Percentiles rank a stretch among this genome's conserved stretches.
Conservation (phyloP, 1,140 invertebrate species). For the Pantala flavescens region DNA sequence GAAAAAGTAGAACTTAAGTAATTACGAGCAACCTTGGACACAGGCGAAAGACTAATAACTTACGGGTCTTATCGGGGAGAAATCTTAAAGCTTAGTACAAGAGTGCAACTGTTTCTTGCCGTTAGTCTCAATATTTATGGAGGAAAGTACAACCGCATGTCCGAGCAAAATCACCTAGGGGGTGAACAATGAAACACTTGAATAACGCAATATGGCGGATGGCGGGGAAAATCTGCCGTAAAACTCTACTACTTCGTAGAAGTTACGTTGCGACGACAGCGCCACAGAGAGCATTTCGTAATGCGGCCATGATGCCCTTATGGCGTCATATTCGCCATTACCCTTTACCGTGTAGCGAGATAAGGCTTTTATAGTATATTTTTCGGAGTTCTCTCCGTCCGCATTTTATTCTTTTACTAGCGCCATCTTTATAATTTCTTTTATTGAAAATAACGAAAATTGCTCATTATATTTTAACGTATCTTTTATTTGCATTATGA, state of each 20-base stretch:
- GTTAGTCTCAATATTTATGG: neutral
- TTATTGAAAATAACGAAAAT: too few relatives aligned
- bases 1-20: neutral
- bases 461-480: too few relatives aligned
- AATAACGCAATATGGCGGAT: constrained; percentile 19
- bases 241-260: constrained; percentile 7
- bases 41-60: neutral
- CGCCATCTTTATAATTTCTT: too few relatives aligned
- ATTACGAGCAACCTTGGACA: neutral
- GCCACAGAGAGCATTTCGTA: neutral
- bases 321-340: too few relatives aligned
- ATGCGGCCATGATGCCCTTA: too few relatives aligned
- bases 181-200: constrained; percentile 21
- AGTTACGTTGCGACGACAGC: constrained; percentile 13
- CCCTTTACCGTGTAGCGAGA: too few relatives aligned
- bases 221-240: constrained; percentile 18
- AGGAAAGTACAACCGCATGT: constrained; percentile 1
- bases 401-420: too few relatives aligned
- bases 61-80: neutral
- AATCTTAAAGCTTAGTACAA: neutral
- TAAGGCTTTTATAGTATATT: too few relatives aligned
- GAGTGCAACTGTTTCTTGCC: neutral
- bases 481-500: neutral
- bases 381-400: too few relatives aligned
- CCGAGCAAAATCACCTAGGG: constrained; percentile 3